Conservation (phyloP, 1,140 invertebrate genomes). For the Oppia nitens region DNA sequence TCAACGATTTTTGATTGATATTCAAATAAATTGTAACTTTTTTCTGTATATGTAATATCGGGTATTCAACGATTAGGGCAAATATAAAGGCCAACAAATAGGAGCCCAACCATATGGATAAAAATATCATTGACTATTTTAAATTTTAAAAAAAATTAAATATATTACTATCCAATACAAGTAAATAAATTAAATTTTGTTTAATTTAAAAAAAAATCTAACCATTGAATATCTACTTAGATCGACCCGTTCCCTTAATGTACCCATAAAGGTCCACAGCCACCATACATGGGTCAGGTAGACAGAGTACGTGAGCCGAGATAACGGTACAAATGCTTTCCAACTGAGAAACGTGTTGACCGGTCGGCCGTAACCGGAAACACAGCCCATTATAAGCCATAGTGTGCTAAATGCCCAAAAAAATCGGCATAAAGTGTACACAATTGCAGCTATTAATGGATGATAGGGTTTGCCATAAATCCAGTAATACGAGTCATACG, state of each 20-base stretch:
- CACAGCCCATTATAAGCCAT: conserved; percentile 20
- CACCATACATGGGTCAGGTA: conserved; percentile 28
- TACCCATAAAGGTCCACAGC: conserved; percentile 1
- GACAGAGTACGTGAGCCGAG: conserved; percentile 28
- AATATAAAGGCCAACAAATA: too few relatives aligned
- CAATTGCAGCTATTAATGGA: neutral
- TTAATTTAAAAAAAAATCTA: conserved; percentile 25
- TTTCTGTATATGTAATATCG: too few relatives aligned
- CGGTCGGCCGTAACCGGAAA: conserved; percentile 19
- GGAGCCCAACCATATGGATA: too few relatives aligned
- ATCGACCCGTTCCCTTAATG: neutral
- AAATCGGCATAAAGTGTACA: conserved; percentile 7
- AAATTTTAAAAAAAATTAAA: too few relatives aligned
- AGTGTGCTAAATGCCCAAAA: conserved; percentile 23
- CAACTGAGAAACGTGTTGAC: conserved; percentile 15
- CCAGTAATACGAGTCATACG: neutral
- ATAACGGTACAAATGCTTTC: conserved; percentile 28
- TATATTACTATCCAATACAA: too few relatives aligned
- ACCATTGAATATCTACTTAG: conserved; percentile 17
- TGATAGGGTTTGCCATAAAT: neutral
- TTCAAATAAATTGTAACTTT: too few relatives aligned
- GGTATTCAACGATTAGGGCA: too few relatives aligned
- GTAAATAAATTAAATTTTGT: too few relatives aligned
- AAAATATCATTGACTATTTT: too few relatives aligned
- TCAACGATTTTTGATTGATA: too few relatives aligned